Conservation (phyloP, 1,140 invertebrate genomes). For the Calephelis nemesis region DNA sequence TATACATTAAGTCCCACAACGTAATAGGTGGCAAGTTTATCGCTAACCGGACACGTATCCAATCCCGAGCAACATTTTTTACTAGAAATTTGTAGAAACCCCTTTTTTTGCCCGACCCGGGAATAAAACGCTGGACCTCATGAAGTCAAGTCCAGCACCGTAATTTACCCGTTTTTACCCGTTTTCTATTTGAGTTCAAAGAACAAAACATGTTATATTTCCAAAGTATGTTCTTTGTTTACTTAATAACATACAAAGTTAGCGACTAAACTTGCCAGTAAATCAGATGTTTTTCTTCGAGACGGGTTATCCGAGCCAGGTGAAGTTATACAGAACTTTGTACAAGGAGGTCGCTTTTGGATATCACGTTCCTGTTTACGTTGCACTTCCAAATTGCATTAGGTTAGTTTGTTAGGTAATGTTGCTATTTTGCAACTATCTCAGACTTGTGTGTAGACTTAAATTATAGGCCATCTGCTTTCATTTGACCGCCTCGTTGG, state of each 20-base stretch:
- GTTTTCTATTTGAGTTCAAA: too few relatives aligned
- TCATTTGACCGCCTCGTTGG: too few relatives aligned
- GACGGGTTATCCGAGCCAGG: slow-evolving; percentile 1
- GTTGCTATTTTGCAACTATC: slow-evolving; percentile 3
- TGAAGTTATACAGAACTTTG: slow-evolving; percentile 8
- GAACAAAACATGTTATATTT: too few relatives aligned
- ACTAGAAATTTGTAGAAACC: too few relatives aligned
- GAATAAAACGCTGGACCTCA: too few relatives aligned
- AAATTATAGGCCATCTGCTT: neutral
- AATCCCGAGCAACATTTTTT: too few relatives aligned
- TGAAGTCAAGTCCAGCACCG: too few relatives aligned
- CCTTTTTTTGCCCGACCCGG: too few relatives aligned
- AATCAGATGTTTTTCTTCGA: slow-evolving; percentile 9
- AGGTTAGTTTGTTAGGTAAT: slow-evolving; percentile 4
- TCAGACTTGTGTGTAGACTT: neutral
- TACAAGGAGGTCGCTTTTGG: slow-evolving; percentile 4
- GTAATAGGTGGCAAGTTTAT: too few relatives aligned
- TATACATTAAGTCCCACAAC: too few relatives aligned
- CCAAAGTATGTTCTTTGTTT: neutral
- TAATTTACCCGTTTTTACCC: too few relatives aligned
- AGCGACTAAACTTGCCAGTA: neutral
- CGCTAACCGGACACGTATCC: too few relatives aligned
- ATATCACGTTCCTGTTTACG: slow-evolving; percentile 11
- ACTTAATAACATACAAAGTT: neutral
- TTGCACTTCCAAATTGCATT: slow-evolving; percentile 10